phyloP scores from a whole-genome alignment of 2,888 invertebrate species.

The Agonopterix arenella region DNA sequence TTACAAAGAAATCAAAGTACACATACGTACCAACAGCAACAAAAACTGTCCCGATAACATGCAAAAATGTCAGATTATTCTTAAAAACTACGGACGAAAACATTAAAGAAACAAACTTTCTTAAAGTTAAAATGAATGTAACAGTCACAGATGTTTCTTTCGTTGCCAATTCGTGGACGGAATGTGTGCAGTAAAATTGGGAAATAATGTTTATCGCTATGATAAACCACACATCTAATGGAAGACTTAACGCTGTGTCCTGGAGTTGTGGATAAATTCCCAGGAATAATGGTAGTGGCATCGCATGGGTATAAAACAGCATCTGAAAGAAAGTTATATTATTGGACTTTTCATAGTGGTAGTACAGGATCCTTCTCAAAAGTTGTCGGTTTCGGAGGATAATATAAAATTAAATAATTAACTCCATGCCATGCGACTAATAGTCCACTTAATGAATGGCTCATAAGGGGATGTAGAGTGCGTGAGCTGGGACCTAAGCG shows the following conservation, averaged over 20 bases:
- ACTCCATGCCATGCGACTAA: too few species aligned
- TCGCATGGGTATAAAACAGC: constrained; percentile 60
- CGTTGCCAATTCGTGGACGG: constrained; percentile 58
- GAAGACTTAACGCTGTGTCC: constrained; percentile 26
- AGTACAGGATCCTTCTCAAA: too few species aligned
- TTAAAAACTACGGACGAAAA: constrained; percentile 63
- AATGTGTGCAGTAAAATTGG: constrained; percentile 57
- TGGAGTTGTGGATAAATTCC: constrained; percentile 43
- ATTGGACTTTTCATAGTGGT: neutral
- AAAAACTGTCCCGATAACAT: constrained; percentile 48
- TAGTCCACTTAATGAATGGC: too few species aligned
- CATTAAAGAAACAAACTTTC: constrained; percentile 57
- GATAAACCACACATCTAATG: constrained; percentile 41
- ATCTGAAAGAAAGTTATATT: constrained; percentile 43
- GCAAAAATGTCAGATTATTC: constrained; percentile 54
- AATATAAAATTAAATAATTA: too few species aligned
- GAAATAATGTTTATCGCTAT: constrained; percentile 45
- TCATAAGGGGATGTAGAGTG: too few species aligned
- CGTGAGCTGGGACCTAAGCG: too few species aligned
- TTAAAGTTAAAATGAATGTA: constrained; percentile 58
- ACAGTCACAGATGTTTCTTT: constrained; percentile 60
- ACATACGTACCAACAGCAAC: constrained; percentile 58
- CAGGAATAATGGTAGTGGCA: constrained; percentile 56
- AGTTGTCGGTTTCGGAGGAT: too few species aligned
- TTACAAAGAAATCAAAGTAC: constrained; percentile 57